phyloP scores from a whole-genome alignment of 2,113 vertebrate species.

The Octodon degus region DNA sequence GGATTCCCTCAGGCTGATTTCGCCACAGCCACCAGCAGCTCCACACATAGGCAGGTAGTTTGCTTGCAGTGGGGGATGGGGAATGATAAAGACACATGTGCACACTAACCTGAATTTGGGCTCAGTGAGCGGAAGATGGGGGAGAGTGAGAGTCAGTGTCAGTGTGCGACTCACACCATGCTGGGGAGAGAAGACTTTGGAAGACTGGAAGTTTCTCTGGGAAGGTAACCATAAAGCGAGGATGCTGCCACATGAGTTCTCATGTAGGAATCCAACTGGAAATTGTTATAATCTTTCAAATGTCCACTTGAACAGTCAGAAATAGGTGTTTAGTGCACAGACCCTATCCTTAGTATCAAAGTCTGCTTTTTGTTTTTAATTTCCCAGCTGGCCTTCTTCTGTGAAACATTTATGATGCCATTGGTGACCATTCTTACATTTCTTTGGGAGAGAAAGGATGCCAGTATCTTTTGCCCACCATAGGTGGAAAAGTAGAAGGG shows the following conservation, averaged over 20 bases:
- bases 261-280: background rate
- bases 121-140: background rate
- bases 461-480: background rate
- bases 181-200: background rate
- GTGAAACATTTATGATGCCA: background rate
- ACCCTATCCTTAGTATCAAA: background rate
- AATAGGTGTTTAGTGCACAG: constrained; percentile 35
- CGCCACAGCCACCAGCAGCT: background rate
- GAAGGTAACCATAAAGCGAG: constrained; percentile 17
- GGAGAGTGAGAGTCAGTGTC: background rate
- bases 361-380: constrained; percentile 35
- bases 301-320: constrained; percentile 54
- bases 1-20: background rate
- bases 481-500: background rate
- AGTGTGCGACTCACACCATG: background rate
- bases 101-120: background rate
- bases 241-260: background rate
- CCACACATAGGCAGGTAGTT: background rate
- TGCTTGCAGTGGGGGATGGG: accelerated
- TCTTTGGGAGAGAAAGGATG: background rate
- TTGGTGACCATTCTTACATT: constrained; percentile 20
- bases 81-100: background rate
- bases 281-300: background rate
- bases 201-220: background rate
- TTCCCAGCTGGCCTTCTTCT: constrained; percentile 16